A percentile compares a stretch with the other conserved stretches of the same genome.
phyloP scores from a whole-genome alignment of 1,140 invertebrate genomes.

The Rhopalosiphum padi region DNA sequence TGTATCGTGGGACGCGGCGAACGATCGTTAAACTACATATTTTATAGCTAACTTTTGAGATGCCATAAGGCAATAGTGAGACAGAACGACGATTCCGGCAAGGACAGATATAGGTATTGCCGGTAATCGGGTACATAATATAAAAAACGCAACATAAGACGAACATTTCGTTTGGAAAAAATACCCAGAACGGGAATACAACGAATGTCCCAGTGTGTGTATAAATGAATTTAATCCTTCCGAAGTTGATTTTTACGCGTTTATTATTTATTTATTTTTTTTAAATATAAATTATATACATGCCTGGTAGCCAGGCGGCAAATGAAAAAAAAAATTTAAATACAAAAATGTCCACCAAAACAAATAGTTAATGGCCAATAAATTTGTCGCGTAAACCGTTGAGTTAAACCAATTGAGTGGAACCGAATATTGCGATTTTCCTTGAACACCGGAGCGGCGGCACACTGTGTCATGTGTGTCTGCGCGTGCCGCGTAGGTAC shows the following conservation, averaged over 20 bases:
- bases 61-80: not conserved
- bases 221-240: not conserved
- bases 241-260: not conserved
- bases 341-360: not conserved
- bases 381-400: not conserved
- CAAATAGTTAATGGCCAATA: slow-evolving; percentile 17
- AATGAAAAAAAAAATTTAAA: not conserved
- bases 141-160: not conserved
- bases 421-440: not conserved
- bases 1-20: not conserved
- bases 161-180: not conserved
- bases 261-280: not conserved
- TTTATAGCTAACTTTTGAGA: not conserved
- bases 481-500: not conserved
- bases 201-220: not conserved
- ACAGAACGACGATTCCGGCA: not conserved
- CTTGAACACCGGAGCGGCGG: not conserved
- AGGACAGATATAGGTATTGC: not conserved
- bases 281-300: not conserved
- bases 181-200: not conserved
- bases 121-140: not conserved
- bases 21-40: not conserved
- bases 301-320: not conserved
- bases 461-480: not conserved
- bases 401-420: not conserved